Base-by-base conservation (phyloP, 1,140 invertebrate genomes). In the Agrypnia vestita region DNA sequence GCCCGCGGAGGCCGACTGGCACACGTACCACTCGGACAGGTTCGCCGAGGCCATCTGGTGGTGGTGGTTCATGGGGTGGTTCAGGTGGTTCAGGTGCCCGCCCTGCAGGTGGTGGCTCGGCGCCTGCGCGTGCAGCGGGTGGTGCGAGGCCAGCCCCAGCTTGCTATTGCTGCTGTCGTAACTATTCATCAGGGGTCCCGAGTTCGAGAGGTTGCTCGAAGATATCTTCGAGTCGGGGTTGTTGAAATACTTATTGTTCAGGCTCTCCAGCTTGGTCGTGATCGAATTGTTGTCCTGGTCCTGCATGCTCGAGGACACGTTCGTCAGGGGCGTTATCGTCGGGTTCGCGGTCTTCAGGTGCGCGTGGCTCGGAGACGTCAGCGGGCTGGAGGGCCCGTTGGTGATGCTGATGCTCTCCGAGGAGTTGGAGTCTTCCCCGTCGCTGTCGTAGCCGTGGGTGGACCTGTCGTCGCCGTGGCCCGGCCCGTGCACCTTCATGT, bases 401-500 rank as follows among this genome's bases (percentile, higher is more conserved):
- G 88, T 89, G 19, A 89, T 88, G 84, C 88, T 90, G 67, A 90
- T 88, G 78, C 88, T 88, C 76, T 87, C 89, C n/a, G 87, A 87
- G 1, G 89, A 89, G 61, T 84, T 84, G 47, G 89, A 89, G 82
- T 89, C 88, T 59, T 89, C 88, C 3, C 86, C 89, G 80, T 90
- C 89, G 77, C 88, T 90, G 85, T 90, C 89, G 83, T 90, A 90
- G n/a, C 79, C 79, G 8, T 87, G 84, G 25, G 88, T 87, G 3
- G 89, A 90, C 0, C 87, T 85, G 73, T 89, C 88, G 11, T 88
- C 89, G 3, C 87, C 88, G 72, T 84, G 82, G 6, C 13, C 88
- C 86, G 82, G 79, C 17, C 89, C 89, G 80, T 90, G 89, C 15
- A 97, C 97, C 92, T 99, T 99, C 97, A 99, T 99, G 89, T 99